Conservation (phyloP, 2,888 invertebrate species). For the Helobdella robusta region DNA sequence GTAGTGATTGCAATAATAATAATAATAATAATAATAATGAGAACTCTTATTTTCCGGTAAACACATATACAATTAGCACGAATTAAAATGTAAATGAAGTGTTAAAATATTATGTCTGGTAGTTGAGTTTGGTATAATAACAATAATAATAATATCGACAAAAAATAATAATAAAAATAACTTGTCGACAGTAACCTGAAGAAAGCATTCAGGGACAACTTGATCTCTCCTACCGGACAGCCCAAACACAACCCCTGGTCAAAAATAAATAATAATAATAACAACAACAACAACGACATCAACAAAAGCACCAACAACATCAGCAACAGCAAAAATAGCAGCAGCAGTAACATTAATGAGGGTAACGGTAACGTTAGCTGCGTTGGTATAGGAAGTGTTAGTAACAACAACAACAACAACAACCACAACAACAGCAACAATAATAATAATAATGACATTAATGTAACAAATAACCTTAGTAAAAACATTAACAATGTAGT, state of each 20-base stretch:
- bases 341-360: background rate
- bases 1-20: no score
- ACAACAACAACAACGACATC: background rate
- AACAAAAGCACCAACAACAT: background rate
- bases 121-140: no score
- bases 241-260: no score
- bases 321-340: background rate
- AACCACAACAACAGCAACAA: background rate
- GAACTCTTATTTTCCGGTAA: no score
- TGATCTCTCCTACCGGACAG: background rate
- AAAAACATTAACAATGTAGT: no score
- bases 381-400: background rate
- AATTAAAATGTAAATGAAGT: no score
- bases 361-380: background rate
- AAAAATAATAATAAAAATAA: no score
- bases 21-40: no score
- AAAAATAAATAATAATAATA: no score
- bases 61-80: no score
- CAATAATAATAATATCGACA: no score
- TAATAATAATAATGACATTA: background rate
- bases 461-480: background rate
- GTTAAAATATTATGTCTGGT: no score
- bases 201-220: conserved; percentile 4
- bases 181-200: conserved; percentile 7
- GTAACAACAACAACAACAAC: conserved; percentile 7